Base-by-base conservation (phyloP, 1,140 invertebrate genomes). In the Drosophila micromelanica region DNA sequence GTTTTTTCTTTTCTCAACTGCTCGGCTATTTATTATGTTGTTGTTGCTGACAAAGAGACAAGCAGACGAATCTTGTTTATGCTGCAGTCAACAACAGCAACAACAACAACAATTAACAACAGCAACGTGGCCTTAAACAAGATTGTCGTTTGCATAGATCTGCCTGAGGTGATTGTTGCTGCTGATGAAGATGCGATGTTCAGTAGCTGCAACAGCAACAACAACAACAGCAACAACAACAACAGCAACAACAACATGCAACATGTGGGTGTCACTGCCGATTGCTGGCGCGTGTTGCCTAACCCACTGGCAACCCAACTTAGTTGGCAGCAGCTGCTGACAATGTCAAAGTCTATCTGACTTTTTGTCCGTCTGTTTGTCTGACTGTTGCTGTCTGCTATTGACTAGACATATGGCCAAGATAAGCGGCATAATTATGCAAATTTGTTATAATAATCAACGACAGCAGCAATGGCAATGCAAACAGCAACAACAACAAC, bases 351-450 rank as follows among this genome's bases (percentile, higher is more conserved):
- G 23, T n/a, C 37, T 5, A 45, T 65, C 46, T 30, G 62, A 56
- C 48, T 27, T 35, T 48, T 37, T 2, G 49, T 38, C 23, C n/a
- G 30, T 54, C 37, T 13, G 27, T 45, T n/a, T 32, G 62, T 55
- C 30, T 57, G 48, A 52, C 52, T 49, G 55, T 45, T 27, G 30
- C 35, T 62, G 59, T 77, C 35, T 59, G 57, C 49, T 35, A 54
- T 61, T 57, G 62, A 55, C 59, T 63, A 84, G 85, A 89, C 84
- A 80, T 89, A 76, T 90, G 80, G 56, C 85, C 84, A 80, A 89
- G 84, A 84, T 89, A 89, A 89, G 85, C 79, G 85, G 85, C 85
- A 89, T 89, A 89, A 89, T 89, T 90, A 89, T 89, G 84, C 85
- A 89, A 89, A 89, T 89, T 89, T 80, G 84, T 80, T 82, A 87